These are phyloP conservation scores for Maniola hyperantus DNA, from an alignment of 2,888 invertebrate species.

Conservation along the genomic window DNA sequence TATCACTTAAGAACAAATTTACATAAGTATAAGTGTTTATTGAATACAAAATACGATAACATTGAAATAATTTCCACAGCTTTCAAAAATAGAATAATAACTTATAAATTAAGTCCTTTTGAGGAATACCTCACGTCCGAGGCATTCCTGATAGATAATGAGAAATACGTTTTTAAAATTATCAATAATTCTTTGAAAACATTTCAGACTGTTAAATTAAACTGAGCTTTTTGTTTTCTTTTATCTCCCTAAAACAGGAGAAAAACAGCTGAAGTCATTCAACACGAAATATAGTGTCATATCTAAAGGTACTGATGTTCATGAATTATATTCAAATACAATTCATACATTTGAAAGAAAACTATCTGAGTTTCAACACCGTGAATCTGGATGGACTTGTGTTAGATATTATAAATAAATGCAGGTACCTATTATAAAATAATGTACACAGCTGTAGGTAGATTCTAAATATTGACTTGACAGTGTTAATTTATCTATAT, in stretches of 20 bases:
- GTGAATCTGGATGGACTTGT: slow-evolving; percentile 36
- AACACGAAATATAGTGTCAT: slow-evolving; percentile 22
- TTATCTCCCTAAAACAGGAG: slow-evolving; percentile 17
- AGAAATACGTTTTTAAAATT: slow-evolving; percentile 17
- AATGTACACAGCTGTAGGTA: too few species aligned
- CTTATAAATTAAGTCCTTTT: slow-evolving; percentile 32
- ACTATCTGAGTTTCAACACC: slow-evolving; percentile 27
- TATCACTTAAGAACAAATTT: slow-evolving; percentile 6
- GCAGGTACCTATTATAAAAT: too few species aligned
- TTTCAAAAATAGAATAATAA: slow-evolving; percentile 38
- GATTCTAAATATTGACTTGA: too few species aligned
- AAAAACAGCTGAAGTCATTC: slow-evolving; percentile 32
- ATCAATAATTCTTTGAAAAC: slow-evolving; percentile 24
- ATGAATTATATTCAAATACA: slow-evolving; percentile 1
- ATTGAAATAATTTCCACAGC: slow-evolving; percentile 34
- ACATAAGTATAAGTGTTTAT: slow-evolving; percentile 1
- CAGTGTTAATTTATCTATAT: too few species aligned
- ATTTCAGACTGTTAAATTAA: slow-evolving; percentile 28
- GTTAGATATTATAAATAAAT: too few species aligned
- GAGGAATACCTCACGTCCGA: slow-evolving; percentile 23
- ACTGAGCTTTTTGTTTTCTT: slow-evolving; percentile 31
- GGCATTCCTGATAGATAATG: slow-evolving; percentile 23
- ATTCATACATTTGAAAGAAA: slow-evolving; percentile 20
- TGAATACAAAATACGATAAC: slow-evolving; percentile 18
- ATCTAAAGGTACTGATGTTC: slow-evolving; percentile 2